phyloP scores from a whole-genome alignment of 1,140 invertebrate species.

The Pygmarrhopalites habei region DNA sequence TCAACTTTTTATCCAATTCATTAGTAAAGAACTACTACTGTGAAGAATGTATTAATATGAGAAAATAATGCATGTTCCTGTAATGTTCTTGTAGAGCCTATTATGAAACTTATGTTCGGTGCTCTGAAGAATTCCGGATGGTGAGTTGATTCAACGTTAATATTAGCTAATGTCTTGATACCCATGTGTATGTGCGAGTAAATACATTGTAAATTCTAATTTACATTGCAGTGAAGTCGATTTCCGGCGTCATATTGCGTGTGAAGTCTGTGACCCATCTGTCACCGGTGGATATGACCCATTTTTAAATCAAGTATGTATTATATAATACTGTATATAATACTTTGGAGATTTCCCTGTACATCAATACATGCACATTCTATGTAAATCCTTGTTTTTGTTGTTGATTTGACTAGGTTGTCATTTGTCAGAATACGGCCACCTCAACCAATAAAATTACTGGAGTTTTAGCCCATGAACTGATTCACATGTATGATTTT shows the following conservation, averaged over 20 bases:
- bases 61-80: no score
- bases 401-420: slow-evolving; percentile 55
- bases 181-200: no score
- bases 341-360: neutral
- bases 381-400: slow-evolving; percentile 22
- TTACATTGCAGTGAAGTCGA: slow-evolving; percentile 59
- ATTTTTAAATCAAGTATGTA: slow-evolving; percentile 62
- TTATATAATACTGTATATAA: slow-evolving; percentile 14
- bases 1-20: no score
- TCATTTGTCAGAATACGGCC: slow-evolving; percentile 83
- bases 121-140: slow-evolving; percentile 79
- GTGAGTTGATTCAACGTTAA: slow-evolving; percentile 48
- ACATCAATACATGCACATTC: no score
- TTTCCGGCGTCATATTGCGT: slow-evolving; percentile 76
- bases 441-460: slow-evolving; percentile 58
- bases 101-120: slow-evolving; percentile 74
- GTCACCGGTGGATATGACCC: slow-evolving; percentile 91
- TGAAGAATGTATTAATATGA: no score
- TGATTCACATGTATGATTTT: slow-evolving; percentile 95
- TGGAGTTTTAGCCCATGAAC: slow-evolving; percentile 78
- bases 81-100: slow-evolving; percentile 54
- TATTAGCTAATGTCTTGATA: no score
- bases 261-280: slow-evolving; percentile 74
- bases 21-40: no score
- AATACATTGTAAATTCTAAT: slow-evolving; percentile 35